Percentiles rank a stretch among this genome's conserved stretches.
phyloP scores from a whole-genome alignment of 1,140 invertebrate species.

The Drosophila seguyi region DNA sequence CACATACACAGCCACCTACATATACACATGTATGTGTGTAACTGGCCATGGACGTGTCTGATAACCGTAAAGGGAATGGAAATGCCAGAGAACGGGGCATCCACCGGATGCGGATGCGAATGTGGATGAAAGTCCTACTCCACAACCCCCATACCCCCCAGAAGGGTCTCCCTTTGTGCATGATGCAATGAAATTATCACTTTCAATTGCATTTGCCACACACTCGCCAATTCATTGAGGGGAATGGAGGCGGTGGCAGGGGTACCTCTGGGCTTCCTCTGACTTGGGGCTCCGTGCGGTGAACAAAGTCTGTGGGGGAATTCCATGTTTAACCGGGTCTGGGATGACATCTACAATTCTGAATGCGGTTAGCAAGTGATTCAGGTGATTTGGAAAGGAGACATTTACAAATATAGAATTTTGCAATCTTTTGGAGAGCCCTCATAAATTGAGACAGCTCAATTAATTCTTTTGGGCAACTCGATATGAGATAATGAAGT shows the following conservation, averaged over 20 bases:
- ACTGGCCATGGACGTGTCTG: slow-evolving; percentile 39
- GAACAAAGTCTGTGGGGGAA: slow-evolving; percentile 6
- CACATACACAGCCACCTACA: neutral
- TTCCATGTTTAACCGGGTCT: slow-evolving; percentile 9
- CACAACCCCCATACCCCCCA: no score
- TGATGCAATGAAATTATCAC: slow-evolving; percentile 78
- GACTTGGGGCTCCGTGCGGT: neutral
- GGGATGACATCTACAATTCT: slow-evolving; percentile 1
- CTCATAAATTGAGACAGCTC: neutral
- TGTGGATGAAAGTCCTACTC: slow-evolving; percentile 17
- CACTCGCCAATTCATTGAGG: slow-evolving; percentile 27
- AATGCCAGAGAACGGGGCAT: neutral
- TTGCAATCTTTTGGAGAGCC: neutral
- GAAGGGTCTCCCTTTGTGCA: slow-evolving; percentile 29
- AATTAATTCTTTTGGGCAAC: neutral
- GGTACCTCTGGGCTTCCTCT: no score
- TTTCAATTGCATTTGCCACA: slow-evolving; percentile 74
- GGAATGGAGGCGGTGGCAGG: no score
- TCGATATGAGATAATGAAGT: neutral
- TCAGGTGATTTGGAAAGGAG: neutral
- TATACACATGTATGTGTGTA: slow-evolving; percentile 10
- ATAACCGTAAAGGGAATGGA: slow-evolving; percentile 23
- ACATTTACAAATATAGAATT: no score
- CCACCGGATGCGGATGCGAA: slow-evolving; percentile 14
- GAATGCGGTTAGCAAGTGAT: neutral